Conservation (phyloP, 2,113 vertebrate species). For the Sarotherodon lohbergeri region DNA sequence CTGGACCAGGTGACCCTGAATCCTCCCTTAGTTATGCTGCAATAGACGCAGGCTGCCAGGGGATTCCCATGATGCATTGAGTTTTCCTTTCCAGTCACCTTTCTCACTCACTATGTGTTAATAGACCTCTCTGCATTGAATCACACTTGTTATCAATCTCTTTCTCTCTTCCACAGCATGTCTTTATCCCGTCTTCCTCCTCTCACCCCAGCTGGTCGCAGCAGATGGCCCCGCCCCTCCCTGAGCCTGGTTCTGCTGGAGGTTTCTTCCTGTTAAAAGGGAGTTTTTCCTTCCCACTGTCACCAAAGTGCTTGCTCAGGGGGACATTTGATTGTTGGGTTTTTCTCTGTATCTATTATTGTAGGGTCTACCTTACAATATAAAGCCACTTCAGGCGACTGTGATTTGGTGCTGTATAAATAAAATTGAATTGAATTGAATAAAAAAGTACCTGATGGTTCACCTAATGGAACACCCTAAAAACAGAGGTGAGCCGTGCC, state of each 20-base stretch:
- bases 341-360: neutral
- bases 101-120: neutral
- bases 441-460: neutral
- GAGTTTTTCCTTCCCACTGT: neutral
- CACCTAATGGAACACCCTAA: neutral
- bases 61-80: neutral
- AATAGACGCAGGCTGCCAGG: neutral
- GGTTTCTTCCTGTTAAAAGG: neutral
- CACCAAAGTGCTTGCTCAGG: neutral
- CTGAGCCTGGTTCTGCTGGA: rapidly evolving
- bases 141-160: neutral
- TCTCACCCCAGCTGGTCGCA: neutral
- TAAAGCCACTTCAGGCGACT: neutral
- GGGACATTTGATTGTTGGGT: neutral
- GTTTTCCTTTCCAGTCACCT: neutral
- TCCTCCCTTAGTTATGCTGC: neutral
- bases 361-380: neutral
- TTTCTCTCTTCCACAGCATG: neutral
- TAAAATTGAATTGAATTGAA: neutral
- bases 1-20: neutral
- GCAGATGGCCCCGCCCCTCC: rapidly evolving
- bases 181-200: neutral
- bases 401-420: neutral
- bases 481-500: neutral
- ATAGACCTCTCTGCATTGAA: neutral